phyloP scores from a whole-genome alignment of 2,888 invertebrate species.

The Epirrhoe alternata region DNA sequence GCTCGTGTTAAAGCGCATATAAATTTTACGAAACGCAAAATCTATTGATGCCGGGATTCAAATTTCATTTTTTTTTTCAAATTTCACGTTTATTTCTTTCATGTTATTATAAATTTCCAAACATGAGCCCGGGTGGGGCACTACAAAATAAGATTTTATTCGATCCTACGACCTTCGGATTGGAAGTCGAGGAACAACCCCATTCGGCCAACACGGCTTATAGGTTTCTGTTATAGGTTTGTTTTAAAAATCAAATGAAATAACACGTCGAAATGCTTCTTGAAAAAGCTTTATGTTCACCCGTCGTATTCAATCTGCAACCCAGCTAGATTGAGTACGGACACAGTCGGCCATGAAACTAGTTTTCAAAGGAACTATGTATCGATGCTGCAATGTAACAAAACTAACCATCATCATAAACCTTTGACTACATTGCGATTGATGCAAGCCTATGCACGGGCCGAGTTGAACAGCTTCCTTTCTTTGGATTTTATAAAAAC shows the following conservation, averaged over 20 bases:
- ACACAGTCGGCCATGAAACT: conserved; percentile 11
- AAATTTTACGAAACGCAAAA: too few relatives aligned
- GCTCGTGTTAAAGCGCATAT: too few relatives aligned
- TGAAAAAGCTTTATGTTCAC: background rate
- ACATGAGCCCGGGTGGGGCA: too few relatives aligned
- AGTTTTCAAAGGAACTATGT: conserved; percentile 10
- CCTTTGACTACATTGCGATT: conserved; percentile 9
- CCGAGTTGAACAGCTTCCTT: conserved; percentile 30
- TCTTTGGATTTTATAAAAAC: conserved; percentile 19
- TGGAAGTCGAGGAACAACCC: too few relatives aligned
- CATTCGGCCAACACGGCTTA: too few relatives aligned
- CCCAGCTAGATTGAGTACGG: background rate
- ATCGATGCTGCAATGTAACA: conserved; percentile 1
- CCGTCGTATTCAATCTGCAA: conserved; percentile 2
- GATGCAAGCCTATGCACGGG: conserved; percentile 22
- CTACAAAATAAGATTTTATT: too few relatives aligned
- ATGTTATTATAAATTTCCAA: too few relatives aligned
- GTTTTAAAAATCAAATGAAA: background rate
- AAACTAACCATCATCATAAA: conserved; percentile 2
- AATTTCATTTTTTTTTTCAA: too few relatives aligned
- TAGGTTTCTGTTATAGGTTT: background rate
- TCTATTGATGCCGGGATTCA: too few relatives aligned
- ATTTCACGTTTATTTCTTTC: too few relatives aligned
- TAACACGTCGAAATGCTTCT: background rate
- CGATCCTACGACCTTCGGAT: too few relatives aligned